Evolutionary conservation across 2,888 invertebrate species (phyloP), one percentile per base, ranked within the genome.

Genomic region (Noctua janthina): DNA sequence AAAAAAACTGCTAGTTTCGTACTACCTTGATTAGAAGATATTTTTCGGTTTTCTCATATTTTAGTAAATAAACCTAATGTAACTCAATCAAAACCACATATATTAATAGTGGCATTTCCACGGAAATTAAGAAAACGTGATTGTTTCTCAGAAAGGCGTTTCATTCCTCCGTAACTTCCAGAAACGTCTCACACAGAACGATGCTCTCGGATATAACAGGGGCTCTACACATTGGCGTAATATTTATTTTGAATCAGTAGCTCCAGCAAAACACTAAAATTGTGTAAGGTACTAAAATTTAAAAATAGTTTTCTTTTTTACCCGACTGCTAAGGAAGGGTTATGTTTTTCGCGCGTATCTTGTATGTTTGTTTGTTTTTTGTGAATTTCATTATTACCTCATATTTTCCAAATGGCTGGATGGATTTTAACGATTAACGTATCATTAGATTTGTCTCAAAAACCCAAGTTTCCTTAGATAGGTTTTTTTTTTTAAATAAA

Each of bases 81-180:
- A 76, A 62, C 8, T 23, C 15, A 46, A 77, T 59, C 15, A 43
- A 66, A 72, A 66, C 6, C 35, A 39, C 4, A 62, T 46, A 54
- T 3, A 76, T 35, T 35, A 46, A 13, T 46, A 43, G 8, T 20
- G 23, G 54, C 2, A 67, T 77, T 84, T 75, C 76, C 56, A 67
- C 1, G 68, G 69, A 78, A 84, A 74, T 73, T 71, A 76, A 73
- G 79, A 86, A 83, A 74, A 71, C 46, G 78, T 86, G 81, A 81
- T 89, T 88, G 59, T 80, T 84, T 85, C 82, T 78, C 11, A 66
- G 76, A 77, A 62, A 82, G 66, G 70, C 49, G 81, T 89, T 89
- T 90, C 90, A 85, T 90, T 91, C 91, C 90, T 85, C 87, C 85
- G 92, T 91, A 94, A 90, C 87, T 94, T 95, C 95, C 94, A 94